Evolutionary conservation across 2,888 invertebrate species (phyloP).

Genomic region (Leucophenga montana): DNA sequence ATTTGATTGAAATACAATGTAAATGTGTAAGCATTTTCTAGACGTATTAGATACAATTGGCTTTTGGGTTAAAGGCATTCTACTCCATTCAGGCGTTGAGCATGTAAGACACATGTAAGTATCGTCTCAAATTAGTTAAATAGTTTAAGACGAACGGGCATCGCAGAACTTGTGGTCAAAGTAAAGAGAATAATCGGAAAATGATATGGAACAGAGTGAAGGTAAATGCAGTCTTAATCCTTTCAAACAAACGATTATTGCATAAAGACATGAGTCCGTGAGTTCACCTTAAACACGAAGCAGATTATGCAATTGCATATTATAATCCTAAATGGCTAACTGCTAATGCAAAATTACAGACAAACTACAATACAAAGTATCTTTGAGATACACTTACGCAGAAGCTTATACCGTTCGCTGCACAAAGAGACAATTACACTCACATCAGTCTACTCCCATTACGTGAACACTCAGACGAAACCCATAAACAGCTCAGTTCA

Average conservation of each 20-base stretch:
- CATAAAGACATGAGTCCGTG: constrained; percentile 42
- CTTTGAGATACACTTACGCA: neutral
- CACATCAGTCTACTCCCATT: neutral
- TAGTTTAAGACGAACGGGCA: too few species aligned
- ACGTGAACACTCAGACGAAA: constrained; percentile 22
- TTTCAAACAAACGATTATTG: constrained; percentile 62
- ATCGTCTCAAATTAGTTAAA: constrained; percentile 47
- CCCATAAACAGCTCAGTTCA: constrained; percentile 50
- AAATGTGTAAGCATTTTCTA: constrained; percentile 35
- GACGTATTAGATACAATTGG: constrained; percentile 40
- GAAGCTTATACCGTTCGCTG: neutral
- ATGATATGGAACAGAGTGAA: constrained; percentile 9
- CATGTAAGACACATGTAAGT: constrained; percentile 54
- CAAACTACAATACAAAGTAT: too few species aligned
- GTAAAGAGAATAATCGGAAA: constrained; percentile 13
- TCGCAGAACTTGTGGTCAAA: constrained; percentile 17
- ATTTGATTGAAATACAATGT: constrained; percentile 5
- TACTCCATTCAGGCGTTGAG: constrained; percentile 45
- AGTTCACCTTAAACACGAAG: neutral
- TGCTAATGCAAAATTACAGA: too few species aligned
- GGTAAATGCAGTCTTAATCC: constrained; percentile 50
- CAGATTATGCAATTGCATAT: constrained; percentile 8
- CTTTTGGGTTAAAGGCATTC: constrained; percentile 55
- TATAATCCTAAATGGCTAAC: too few species aligned
- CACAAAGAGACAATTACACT: neutral